phyloP scores from a whole-genome alignment of 2,888 invertebrate species.

The Globia sparganii region DNA sequence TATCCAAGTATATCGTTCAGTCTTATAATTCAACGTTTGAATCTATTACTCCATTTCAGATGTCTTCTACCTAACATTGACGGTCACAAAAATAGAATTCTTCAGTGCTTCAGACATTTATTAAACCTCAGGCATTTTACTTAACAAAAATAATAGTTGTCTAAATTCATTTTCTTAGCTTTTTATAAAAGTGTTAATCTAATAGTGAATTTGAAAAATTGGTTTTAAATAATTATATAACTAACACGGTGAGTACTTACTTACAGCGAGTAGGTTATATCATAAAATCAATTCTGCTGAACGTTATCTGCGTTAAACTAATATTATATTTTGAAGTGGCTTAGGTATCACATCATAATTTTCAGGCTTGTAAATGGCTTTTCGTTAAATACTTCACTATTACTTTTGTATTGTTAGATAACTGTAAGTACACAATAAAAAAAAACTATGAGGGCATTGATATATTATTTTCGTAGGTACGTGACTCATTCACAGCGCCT shows the following conservation, averaged over 20 bases:
- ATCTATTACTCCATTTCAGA: constrained; percentile 1
- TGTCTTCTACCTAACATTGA: constrained; percentile 6
- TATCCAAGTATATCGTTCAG: constrained; percentile 1
- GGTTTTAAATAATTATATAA: neutral
- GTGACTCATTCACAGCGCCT: too few species aligned
- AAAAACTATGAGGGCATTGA: neutral
- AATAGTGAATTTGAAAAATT: neutral
- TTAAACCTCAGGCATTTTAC: constrained; percentile 4
- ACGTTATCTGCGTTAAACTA: neutral
- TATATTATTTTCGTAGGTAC: too few species aligned
- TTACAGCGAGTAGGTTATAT: neutral
- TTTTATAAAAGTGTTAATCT: neutral
- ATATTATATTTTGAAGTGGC: neutral
- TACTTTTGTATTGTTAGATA: too few species aligned
- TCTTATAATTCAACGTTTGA: constrained; percentile 22
- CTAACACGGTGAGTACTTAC: neutral
- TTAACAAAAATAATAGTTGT: neutral
- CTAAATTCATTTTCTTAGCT: neutral
- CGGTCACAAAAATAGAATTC: neutral
- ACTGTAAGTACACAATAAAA: neutral
- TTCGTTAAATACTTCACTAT: neutral
- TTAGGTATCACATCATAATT: neutral
- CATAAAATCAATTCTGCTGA: neutral
- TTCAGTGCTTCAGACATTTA: constrained; percentile 23
- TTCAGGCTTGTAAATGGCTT: neutral